Evolutionary conservation across 2,888 invertebrate genomes (phyloP).

Genomic region (Drosophila kanekoi): DNA sequence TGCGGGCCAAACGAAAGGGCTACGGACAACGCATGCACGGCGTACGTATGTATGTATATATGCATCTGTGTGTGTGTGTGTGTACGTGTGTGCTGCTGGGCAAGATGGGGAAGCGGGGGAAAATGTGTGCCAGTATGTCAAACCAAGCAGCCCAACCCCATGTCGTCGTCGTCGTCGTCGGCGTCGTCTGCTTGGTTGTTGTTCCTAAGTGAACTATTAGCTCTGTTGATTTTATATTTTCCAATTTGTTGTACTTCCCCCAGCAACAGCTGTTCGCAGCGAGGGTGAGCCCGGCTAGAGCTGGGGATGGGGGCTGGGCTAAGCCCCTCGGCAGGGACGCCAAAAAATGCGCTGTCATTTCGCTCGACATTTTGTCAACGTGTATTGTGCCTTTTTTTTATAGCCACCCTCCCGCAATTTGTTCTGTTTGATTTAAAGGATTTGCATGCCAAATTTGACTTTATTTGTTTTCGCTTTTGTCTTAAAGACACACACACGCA

Average conservation of each 20-base stretch:
- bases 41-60: constrained; percentile 8
- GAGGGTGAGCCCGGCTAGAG: background rate
- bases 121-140: constrained; percentile 79
- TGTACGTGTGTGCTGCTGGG: background rate
- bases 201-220: constrained; percentile 77
- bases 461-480: constrained; percentile 71
- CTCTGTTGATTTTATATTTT: constrained; percentile 81
- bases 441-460: constrained; percentile 77
- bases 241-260: constrained; percentile 69
- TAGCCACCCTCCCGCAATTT: constrained; percentile 48
- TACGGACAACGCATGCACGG: constrained; percentile 1
- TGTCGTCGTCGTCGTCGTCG: constrained; percentile 5
- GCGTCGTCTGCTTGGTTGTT: constrained; percentile 34
- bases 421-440: constrained; percentile 78
- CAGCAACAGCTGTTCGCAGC: constrained; percentile 51
- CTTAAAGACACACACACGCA: constrained; percentile 26
- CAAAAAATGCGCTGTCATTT: constrained; percentile 63
- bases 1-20: constrained; percentile 48
- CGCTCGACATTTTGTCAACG: constrained; percentile 60
- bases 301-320: constrained; percentile 1
- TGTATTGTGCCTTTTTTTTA: constrained; percentile 64
- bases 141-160: constrained; percentile 37
- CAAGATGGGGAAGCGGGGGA: background rate
- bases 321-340: constrained; percentile 19
- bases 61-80: background rate